phyloP scores from a whole-genome alignment of 2,888 invertebrate genomes.

The Tanytarsus gracilentus region DNA sequence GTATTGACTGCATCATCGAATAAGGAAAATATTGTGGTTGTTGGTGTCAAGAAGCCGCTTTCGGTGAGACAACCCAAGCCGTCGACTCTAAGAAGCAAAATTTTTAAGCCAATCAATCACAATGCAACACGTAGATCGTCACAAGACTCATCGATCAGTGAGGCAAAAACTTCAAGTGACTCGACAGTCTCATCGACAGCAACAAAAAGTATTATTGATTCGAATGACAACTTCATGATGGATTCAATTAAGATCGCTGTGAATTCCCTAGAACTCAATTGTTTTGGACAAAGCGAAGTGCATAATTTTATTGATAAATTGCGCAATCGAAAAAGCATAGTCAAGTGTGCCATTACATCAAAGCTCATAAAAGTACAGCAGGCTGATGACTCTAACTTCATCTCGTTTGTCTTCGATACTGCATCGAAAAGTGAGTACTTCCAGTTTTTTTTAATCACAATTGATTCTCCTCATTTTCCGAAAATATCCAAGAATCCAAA shows the following conservation, averaged over 20 bases:
- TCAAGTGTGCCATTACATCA: slow-evolving; percentile 18
- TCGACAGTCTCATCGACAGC: too few relatives aligned
- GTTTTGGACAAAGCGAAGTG: neutral
- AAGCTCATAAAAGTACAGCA: neutral
- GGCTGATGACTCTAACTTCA: neutral
- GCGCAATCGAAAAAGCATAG: neutral
- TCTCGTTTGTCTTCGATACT: neutral
- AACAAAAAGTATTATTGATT: too few relatives aligned
- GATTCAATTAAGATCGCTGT: neutral
- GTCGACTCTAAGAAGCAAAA: neutral
- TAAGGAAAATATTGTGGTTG: slow-evolving; percentile 15
- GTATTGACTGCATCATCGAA: neutral
- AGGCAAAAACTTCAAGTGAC: neutral
- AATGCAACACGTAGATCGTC: neutral
- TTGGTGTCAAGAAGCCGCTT: neutral
- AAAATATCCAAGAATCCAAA: neutral
- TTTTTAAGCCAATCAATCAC: too few relatives aligned
- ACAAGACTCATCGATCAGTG: neutral
- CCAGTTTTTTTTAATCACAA: neutral
- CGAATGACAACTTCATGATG: neutral
- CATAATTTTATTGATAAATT: neutral
- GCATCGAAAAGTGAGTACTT: slow-evolving; percentile 3
- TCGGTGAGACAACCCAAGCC: neutral
- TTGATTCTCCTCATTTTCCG: neutral
- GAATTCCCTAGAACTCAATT: neutral